Evolutionary conservation across 2,113 vertebrate genomes (phyloP).

Genomic region (Noturus placidus): DNA sequence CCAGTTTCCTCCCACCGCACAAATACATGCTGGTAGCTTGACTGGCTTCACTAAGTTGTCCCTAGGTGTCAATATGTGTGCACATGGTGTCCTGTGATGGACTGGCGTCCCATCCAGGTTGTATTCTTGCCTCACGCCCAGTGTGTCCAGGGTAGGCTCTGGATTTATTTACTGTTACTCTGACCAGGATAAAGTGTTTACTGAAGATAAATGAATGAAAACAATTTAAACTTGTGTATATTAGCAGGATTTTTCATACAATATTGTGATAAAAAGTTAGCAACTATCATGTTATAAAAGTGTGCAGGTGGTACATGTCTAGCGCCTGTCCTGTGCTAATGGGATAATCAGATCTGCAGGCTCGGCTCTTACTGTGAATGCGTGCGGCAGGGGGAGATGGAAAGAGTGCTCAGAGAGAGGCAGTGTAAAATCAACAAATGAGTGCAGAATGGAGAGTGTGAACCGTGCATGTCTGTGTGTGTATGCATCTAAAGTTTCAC

Average conservation of each 20-base stretch:
- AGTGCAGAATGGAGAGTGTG: neutral
- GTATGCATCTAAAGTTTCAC: conserved; percentile 15
- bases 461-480: neutral
- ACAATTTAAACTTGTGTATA: neutral
- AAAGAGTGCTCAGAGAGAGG: conserved; percentile 5
- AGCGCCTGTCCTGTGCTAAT: neutral
- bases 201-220: neutral
- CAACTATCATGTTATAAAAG: neutral
- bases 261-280: neutral
- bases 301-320: neutral
- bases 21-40: neutral
- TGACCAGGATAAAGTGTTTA: neutral
- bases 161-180: neutral
- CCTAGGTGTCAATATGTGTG: neutral
- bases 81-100: neutral
- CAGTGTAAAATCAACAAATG: neutral
- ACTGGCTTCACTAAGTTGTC: neutral
- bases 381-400: neutral
- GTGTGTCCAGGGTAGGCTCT: neutral
- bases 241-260: neutral
- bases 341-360: neutral
- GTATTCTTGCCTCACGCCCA: neutral
- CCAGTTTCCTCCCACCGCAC: neutral
- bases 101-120: neutral
- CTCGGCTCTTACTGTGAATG: neutral